Base-by-base conservation (phyloP, 2,888 invertebrate genomes). In the Erebia ligea region DNA sequence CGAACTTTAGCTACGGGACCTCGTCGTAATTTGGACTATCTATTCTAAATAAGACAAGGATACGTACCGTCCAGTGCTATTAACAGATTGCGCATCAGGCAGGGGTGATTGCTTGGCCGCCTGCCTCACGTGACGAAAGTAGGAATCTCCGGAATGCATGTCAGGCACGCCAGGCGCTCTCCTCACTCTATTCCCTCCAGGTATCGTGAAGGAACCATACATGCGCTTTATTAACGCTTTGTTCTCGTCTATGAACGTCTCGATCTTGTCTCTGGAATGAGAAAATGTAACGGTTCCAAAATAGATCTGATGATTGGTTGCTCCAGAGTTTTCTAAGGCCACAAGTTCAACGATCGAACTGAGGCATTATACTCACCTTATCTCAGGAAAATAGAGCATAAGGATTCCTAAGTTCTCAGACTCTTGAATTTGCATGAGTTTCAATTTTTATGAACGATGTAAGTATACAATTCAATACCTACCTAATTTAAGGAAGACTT, bases 161-260 rank as follows among this genome's bases (percentile, higher is more conserved):
- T 96, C 95, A 0, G 96, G 95, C 0, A 94, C 95, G 1, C 92
- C 92, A 0, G 93, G 92, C 10, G 93, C 87, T 19, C 93, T 80
- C 57, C 92, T 83, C 72, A 91, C 90, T 17, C 93, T 80, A 76
- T 84, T 85, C 65, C 92, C 89, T 3, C 86, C 87, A 9, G 94
- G 94, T 52, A 94, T 94, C 10, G 95, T 92, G 84, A 98, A 98
- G 79, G 98, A 97, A 0, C 98, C 98, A 85, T 98, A 98, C 98
- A 98, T 98, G 73, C 98, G 94, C 84, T 97, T 96, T 95, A 98
- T 98, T 77, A 98, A 87, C 69, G 98, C 98, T 88, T 98, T 98
- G 87, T 98, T 98, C 87, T 98, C 98, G 83, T 98, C 98, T 82
- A 98, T 98, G 91, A 98, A 98, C 75, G 95, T 94, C 86, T 98